phyloP scores from a whole-genome alignment of 2,113 vertebrate genomes.

The Nannospalax galili region DNA sequence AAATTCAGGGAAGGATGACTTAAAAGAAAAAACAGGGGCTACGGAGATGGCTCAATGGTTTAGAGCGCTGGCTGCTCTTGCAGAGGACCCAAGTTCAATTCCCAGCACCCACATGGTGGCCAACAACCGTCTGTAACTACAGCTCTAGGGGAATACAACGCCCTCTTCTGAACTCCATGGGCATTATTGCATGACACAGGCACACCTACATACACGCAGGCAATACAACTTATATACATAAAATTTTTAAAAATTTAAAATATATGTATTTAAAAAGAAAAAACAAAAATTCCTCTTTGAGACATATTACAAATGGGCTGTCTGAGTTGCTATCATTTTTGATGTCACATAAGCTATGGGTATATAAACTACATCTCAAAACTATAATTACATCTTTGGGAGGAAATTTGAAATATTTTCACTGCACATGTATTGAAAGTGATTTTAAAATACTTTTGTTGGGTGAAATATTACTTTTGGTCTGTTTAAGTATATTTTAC shows the following conservation, averaged over 20 bases:
- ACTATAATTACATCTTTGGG: slow-evolving; percentile 34
- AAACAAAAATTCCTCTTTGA: slow-evolving; percentile 20
- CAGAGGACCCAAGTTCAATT: too few species aligned
- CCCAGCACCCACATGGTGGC: neutral
- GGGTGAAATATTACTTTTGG: slow-evolving; percentile 52
- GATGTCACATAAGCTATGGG: neutral
- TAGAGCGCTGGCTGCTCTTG: too few species aligned
- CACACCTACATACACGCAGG: too few species aligned
- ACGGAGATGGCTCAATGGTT: too few species aligned
- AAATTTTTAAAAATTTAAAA: too few species aligned
- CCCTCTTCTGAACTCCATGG: too few species aligned
- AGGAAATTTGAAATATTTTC: neutral
- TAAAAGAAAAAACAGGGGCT: too few species aligned
- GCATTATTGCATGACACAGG: too few species aligned
- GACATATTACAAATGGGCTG: slow-evolving; percentile 11
- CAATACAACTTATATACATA: too few species aligned
- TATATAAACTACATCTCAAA: slow-evolving; percentile 24
- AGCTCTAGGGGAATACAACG: too few species aligned
- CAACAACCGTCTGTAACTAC: too few species aligned
- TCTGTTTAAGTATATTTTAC: slow-evolving; percentile 51
- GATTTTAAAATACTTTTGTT: slow-evolving; percentile 56
- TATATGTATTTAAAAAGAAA: neutral
- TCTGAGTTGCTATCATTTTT: slow-evolving; percentile 4
- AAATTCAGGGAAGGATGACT: slow-evolving; percentile 30
- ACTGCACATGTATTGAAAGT: slow-evolving; percentile 35